Percentiles rank a stretch among this genome's conserved stretches.
Conservation (phyloP, 1,140 invertebrate genomes). For the Cherax quadricarinatus region DNA sequence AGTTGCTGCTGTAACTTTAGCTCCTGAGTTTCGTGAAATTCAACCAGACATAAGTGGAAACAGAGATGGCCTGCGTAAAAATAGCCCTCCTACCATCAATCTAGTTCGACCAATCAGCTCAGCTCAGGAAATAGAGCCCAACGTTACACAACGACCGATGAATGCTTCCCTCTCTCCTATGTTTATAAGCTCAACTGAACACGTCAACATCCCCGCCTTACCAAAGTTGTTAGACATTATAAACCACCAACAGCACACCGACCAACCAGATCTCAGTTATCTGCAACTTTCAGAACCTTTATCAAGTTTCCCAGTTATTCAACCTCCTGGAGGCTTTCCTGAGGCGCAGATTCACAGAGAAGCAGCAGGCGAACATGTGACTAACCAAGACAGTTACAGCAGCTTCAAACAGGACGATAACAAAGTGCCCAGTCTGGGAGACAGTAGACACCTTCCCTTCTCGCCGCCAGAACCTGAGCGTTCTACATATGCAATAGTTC, state of each 20-base stretch:
- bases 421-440: neutral
- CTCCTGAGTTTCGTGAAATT: neutral
- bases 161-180: constrained; percentile 42
- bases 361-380: neutral
- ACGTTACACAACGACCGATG: neutral
- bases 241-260: neutral
- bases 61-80: neutral
- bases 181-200: constrained; percentile 58
- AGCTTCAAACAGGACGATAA: neutral
- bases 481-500: neutral
- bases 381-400: neutral
- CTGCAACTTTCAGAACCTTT: neutral
- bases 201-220: constrained; percentile 52
- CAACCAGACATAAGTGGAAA: neutral
- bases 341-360: neutral
- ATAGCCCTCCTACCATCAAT: constrained; percentile 43
- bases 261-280: neutral
- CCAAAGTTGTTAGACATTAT: constrained; percentile 16
- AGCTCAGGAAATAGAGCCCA: neutral
- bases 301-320: neutral
- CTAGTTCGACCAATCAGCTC: neutral
- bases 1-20: neutral
- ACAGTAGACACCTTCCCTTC: neutral
- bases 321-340: neutral
- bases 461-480: neutral